Conservation (phyloP, 1,140 invertebrate genomes). For the Archivesica marissinica region DNA sequence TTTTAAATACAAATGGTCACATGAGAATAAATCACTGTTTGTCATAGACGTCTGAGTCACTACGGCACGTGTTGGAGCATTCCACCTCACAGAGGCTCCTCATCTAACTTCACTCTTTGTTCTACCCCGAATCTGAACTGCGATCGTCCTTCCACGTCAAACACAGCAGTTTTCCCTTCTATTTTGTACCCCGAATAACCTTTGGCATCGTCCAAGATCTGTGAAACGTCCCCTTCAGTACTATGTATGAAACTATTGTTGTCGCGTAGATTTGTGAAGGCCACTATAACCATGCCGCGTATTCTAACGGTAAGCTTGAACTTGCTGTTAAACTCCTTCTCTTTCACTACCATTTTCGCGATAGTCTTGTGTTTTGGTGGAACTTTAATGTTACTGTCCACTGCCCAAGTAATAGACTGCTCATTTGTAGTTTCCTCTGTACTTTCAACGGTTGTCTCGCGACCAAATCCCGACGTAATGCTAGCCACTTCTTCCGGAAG, state of each 20-base stretch:
- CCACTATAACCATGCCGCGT: slow-evolving; percentile 82
- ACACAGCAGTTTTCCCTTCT: slow-evolving; percentile 74
- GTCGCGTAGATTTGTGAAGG: slow-evolving; percentile 81
- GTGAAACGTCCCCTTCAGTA: slow-evolving; percentile 81
- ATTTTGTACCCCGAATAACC: slow-evolving; percentile 71
- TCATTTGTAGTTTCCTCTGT: slow-evolving; percentile 83
- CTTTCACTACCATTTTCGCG: slow-evolving; percentile 84
- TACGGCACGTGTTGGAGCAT: no score
- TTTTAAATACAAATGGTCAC: no score
- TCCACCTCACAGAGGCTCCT: slow-evolving; percentile 66
- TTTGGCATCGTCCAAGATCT: slow-evolving; percentile 76
- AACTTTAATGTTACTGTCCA: slow-evolving; percentile 84
- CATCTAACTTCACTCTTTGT: slow-evolving; percentile 79
- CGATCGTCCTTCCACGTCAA: slow-evolving; percentile 78
- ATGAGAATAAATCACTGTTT: no score
- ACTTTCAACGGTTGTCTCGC: slow-evolving; percentile 84
- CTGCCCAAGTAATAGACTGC: slow-evolving; percentile 84
- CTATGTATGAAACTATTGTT: slow-evolving; percentile 83
- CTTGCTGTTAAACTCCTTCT: slow-evolving; percentile 83
- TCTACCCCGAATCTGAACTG: slow-evolving; percentile 83
- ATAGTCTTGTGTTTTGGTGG: slow-evolving; percentile 81
- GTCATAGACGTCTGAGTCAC: no score
- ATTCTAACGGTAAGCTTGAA: slow-evolving; percentile 83
- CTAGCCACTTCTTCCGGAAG: slow-evolving; percentile 84
- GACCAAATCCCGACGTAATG: slow-evolving; percentile 85